Base-by-base conservation (phyloP, 2,888 invertebrate genomes). In the Coelopa pilipes region DNA sequence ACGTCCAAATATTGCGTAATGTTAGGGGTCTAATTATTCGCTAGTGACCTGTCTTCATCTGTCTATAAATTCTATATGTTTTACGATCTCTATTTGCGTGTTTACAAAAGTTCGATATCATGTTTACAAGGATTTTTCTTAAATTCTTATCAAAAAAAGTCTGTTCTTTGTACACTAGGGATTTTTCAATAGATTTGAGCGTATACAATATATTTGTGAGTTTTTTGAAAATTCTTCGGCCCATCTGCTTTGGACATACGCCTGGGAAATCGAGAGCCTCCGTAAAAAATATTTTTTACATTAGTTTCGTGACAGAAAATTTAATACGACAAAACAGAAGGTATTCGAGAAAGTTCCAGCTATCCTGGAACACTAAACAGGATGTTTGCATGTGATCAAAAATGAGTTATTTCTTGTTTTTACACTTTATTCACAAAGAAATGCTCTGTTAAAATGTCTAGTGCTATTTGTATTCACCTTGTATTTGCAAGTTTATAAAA, bases 1-100 rank as follows among this genome's bases (percentile, higher is more conserved):
- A 34, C 34, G 34, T 68, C 55, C n/a, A 70, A 24, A 34, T 70
- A 70, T 62, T 70, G 60, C 62, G n/a, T 70, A 62, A 70, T 15
- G 60, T 70, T 60, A 49, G 24, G 46, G 60, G 49, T 21, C 49
- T 70, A n/a, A 62, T 63, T 70, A 45, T 53, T 70, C 50, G 21
- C 53, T 70, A 70, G 50, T 19, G 60, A 59, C 70, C 60, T 62
- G 62, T 63, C 59, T 62, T 62, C n/a, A 19, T 19, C 17, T 66
- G 21, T 50, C 50, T 15, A 15, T 62, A 66, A 66, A 66, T 66
- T 66, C 66, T 24, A 49, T 66, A 49, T 49, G 47, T 62, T 70
- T 34, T 34, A 7, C 34, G 34, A 34, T 34, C 7, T 34, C 34
- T 34, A 34, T 34, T 34, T 34, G 34, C 34, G 2, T 34, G 34